A percentile compares a stretch with the other conserved stretches of the same genome.
Evolutionary conservation across 2,113 vertebrate species (phyloP).

Genomic region (Oreotragus oreotragus): DNA sequence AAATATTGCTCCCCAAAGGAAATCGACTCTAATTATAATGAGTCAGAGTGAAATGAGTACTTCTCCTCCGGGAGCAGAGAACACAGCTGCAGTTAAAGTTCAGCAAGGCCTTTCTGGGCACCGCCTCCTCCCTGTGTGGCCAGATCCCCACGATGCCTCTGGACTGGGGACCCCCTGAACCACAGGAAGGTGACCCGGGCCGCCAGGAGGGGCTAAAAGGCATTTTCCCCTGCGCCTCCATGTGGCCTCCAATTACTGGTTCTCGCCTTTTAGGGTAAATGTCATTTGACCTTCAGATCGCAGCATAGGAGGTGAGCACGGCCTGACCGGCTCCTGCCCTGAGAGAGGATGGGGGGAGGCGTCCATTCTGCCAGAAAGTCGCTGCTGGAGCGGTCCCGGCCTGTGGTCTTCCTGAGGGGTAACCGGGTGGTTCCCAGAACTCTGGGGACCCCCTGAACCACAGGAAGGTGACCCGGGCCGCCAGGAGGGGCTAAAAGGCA

Average conservation of each 20-base stretch:
- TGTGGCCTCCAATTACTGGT: fast-evolving
- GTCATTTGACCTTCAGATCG: neutral
- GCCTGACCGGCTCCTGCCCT: fast-evolving
- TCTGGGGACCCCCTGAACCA: fast-evolving
- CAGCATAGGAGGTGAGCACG: too few species aligned
- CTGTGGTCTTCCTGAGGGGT: too few species aligned
- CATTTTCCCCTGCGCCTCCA: fast-evolving
- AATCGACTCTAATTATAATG: neutral
- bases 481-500: fast-evolving
- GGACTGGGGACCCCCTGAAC: fast-evolving
- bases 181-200: fast-evolving
- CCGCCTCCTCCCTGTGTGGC: fast-evolving
- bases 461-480: fast-evolving
- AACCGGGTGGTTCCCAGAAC: too few species aligned
- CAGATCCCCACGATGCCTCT: fast-evolving
- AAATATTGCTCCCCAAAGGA: constrained; percentile 43
- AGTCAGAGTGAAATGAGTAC: neutral
- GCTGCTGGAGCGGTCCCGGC: too few species aligned
- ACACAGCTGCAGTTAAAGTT: neutral
- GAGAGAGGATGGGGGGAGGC: neutral
- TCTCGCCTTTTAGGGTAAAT: neutral
- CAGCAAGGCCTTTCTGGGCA: neutral
- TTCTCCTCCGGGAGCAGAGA: neutral
- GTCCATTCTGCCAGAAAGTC: fast-evolving
- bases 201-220: fast-evolving